Evolutionary conservation across 2,888 invertebrate species (phyloP).

Genomic region (Synanthedon vespiformis): DNA sequence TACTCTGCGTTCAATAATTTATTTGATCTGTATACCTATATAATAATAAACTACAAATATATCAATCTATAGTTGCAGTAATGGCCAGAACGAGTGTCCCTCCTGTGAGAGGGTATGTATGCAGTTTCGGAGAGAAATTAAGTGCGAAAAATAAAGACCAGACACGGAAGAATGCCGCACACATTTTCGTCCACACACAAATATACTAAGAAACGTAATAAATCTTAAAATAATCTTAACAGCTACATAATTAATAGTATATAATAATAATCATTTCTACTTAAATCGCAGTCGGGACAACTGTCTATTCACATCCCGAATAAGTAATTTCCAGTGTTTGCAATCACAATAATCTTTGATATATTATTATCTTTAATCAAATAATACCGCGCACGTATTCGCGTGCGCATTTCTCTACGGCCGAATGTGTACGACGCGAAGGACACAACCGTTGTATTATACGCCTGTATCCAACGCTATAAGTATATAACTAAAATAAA

Average conservation of each 20-base stretch:
- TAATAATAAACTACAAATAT: slow-evolving; percentile 20
- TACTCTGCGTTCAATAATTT: slow-evolving; percentile 51
- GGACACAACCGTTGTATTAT: slow-evolving; percentile 34
- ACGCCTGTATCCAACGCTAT: slow-evolving; percentile 60
- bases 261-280: not conserved
- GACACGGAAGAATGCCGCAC: slow-evolving; percentile 46
- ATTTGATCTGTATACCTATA: slow-evolving; percentile 42
- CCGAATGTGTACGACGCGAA: not conserved
- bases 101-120: no score
- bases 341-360: not conserved
- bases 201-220: slow-evolving; percentile 46
- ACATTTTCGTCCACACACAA: slow-evolving; percentile 46
- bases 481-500: slow-evolving; percentile 68
- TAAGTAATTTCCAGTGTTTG: not conserved
- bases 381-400: no score
- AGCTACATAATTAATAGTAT: slow-evolving; percentile 2
- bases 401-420: no score
- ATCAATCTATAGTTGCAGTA: slow-evolving; percentile 34
- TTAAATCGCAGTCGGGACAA: slow-evolving; percentile 1
- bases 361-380: not conserved
- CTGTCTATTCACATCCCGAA: not conserved
- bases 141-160: slow-evolving; percentile 27
- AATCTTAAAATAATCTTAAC: slow-evolving; percentile 37
- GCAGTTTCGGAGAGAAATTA: slow-evolving; percentile 32
- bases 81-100: slow-evolving; percentile 33